Evolutionary conservation across 2,888 invertebrate genomes (phyloP).

Genomic region (Nemurella pictetii): DNA sequence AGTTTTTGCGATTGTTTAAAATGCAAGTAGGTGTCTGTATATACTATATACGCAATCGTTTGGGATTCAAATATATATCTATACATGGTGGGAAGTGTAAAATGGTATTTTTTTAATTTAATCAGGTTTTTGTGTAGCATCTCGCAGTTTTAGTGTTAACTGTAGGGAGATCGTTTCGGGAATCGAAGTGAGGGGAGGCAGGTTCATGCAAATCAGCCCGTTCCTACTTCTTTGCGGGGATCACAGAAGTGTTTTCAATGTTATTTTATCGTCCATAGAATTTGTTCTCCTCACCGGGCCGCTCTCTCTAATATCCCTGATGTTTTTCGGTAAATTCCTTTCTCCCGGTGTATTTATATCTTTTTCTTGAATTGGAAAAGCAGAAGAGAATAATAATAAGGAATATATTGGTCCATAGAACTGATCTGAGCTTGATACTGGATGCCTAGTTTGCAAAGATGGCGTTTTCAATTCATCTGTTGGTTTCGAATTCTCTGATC

Average conservation of each 20-base stretch:
- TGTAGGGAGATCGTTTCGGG: slow-evolving; percentile 1
- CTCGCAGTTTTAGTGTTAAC: slow-evolving; percentile 28
- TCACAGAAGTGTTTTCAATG: slow-evolving; percentile 32
- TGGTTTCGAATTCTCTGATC: too few relatives aligned
- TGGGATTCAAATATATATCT: background rate
- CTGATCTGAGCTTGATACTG: background rate
- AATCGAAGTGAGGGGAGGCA: background rate
- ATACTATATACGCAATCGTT: background rate
- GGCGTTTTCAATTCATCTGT: background rate
- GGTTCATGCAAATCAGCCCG: slow-evolving; percentile 38
- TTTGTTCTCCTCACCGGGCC: slow-evolving; percentile 40
- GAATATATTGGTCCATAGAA: background rate
- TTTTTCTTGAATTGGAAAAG: slow-evolving; percentile 3
- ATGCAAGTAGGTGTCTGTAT: background rate
- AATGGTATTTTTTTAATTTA: slow-evolving; percentile 39
- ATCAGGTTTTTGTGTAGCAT: slow-evolving; percentile 36
- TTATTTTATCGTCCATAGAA: slow-evolving; percentile 42
- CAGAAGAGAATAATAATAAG: slow-evolving; percentile 18
- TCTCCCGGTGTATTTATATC: slow-evolving; percentile 32
- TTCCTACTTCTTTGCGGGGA: slow-evolving; percentile 29
- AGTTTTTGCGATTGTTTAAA: slow-evolving; percentile 25
- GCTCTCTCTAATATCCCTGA: slow-evolving; percentile 41
- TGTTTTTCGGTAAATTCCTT: slow-evolving; percentile 40
- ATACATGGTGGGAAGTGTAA: background rate
- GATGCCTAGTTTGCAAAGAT: background rate